Base-by-base conservation (phyloP, 2,888 invertebrate genomes). In the Adelphocoris suturalis region DNA sequence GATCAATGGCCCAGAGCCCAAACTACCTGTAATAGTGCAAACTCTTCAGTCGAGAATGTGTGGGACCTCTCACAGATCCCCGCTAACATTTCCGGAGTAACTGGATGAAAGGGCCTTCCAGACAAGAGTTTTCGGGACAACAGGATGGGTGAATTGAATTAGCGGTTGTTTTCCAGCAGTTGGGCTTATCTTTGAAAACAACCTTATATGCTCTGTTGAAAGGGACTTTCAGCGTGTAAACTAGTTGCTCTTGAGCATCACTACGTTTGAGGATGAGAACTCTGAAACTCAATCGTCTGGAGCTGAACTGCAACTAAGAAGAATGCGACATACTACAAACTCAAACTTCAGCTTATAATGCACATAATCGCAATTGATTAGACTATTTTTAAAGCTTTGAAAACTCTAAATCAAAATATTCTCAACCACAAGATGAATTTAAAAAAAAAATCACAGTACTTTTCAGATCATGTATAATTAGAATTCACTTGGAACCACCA, bases 1-100 rank as follows among this genome's bases (percentile, higher is more conserved):
- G 68, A 68, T 68, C 68, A 68, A 68, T 23, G 68, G 23, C n/a
- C 16, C 16, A 57, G 23, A 11, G 68, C 9, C 23, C 23, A 23
- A 68, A 68, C 68, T 68, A 68, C 68, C 68, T 68, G 68, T 68
- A 68, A 68, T 68, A 68, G 68, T 68, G 68, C 23, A 19, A 68
- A 68, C 68, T 68, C 68, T 52, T 52, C 37, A 52, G 68, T 68
- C 68, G 23, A 23, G 68, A 23, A 68, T 68, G 68, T 68, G 68
- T 57, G 68, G 23, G 27, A 23, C 68, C 68, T 68, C 68, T 68
- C 68, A 23, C n/a, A n/a, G 23, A 68, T 23, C 2, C 23, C 13
- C 23, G 11, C 68, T 68, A 68, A 68, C 23, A 23, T 23, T 23
- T 19, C 68, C 68, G 68, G 9, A 13, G 57, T 57, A 57, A 57